These are phyloP conservation scores for Phylloscopus collybita DNA, from an alignment of 2,797 vertebrate species.

Conservation along the genomic window DNA sequence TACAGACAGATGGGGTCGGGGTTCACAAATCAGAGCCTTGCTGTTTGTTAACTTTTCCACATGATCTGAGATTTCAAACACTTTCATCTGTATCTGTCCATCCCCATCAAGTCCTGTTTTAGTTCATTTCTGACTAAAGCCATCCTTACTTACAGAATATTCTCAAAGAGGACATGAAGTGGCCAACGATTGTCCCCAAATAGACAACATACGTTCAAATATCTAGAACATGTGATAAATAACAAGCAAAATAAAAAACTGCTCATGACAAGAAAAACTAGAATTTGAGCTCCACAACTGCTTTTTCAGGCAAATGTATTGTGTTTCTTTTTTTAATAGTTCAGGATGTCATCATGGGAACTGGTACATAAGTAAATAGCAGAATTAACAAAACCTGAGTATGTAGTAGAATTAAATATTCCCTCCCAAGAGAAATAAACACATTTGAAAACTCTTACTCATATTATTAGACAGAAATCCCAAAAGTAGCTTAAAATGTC, in stretches of 20 bases:
- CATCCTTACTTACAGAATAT: not conserved
- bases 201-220: not conserved
- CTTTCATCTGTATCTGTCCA: not conserved
- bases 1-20: not conserved
- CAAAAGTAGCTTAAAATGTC: not conserved
- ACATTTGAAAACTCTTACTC: not conserved
- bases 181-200: not conserved
- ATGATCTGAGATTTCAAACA: not conserved
- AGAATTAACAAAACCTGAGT: not conserved
- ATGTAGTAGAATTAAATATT: not conserved
- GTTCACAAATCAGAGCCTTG: not conserved
- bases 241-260: not conserved
- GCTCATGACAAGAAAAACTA: not conserved
- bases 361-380: not conserved
- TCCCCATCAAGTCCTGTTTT: not conserved
- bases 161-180: not conserved
- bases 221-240: not conserved
- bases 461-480: not conserved
- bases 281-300: not conserved
- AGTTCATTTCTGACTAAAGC: not conserved
- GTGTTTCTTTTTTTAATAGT: not conserved
- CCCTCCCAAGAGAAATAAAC: not conserved
- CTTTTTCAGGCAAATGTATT: not conserved
- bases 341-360: not conserved
- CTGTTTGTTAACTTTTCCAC: not conserved